phyloP scores from a whole-genome alignment of 2,888 invertebrate species.

The Holacanthella duospinosa region DNA sequence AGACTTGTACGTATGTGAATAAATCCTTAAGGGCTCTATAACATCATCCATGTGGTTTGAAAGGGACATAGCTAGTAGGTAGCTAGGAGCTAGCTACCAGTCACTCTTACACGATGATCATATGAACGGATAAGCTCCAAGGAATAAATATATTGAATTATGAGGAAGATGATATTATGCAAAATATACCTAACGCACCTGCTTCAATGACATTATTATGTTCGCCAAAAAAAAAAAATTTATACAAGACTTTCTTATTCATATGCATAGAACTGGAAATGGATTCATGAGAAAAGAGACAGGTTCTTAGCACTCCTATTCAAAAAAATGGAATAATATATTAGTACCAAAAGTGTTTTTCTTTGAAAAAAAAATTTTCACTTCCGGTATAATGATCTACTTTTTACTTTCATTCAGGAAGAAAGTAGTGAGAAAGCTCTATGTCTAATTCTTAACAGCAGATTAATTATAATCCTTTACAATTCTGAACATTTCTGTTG shows the following conservation, averaged over 20 bases:
- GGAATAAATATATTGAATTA: background rate
- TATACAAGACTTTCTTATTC: conserved; percentile 6
- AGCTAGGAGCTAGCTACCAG: too few relatives aligned
- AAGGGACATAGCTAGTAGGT: too few relatives aligned
- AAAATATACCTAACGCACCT: background rate
- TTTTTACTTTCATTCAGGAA: background rate
- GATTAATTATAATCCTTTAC: background rate
- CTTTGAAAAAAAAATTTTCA: background rate
- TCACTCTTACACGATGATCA: too few relatives aligned
- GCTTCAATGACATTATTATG: background rate
- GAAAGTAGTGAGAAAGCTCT: background rate
- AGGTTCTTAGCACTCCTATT: conserved; percentile 2
- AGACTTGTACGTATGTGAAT: too few relatives aligned
- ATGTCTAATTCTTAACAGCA: background rate
- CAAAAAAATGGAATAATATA: background rate
- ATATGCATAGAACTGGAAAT: conserved; percentile 16
- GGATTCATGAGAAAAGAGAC: conserved; percentile 12
- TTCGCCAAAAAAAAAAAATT: background rate
- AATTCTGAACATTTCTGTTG: background rate
- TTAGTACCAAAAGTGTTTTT: background rate
- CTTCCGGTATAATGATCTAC: background rate
- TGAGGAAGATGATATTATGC: background rate
- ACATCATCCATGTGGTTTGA: too few relatives aligned
- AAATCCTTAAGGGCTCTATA: too few relatives aligned
- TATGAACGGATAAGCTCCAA: background rate